Conservation (phyloP, 2,113 vertebrate genomes). For the Chamaetylas fuelleborni region DNA sequence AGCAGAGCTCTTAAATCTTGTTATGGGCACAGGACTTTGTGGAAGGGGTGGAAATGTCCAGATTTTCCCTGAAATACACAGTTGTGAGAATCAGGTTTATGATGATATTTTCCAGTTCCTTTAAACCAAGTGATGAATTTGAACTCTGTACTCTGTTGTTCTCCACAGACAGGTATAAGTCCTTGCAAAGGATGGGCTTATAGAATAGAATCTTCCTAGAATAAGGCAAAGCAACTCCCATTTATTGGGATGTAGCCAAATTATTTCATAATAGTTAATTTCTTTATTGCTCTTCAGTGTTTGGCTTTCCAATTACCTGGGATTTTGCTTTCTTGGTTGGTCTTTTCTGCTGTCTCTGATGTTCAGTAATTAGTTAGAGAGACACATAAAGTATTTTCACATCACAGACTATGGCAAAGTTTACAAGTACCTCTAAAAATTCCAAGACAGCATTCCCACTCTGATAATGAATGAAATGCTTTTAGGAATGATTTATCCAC, state of each 20-base stretch:
- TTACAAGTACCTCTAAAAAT: neutral
- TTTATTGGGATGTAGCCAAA: neutral
- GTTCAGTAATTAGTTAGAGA: neutral
- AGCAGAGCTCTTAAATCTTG: neutral
- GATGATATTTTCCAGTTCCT: neutral
- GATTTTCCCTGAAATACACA: neutral
- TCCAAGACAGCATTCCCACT: neutral
- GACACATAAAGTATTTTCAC: neutral
- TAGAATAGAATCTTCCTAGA: neutral
- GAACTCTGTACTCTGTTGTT: neutral
- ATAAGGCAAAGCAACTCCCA: neutral
- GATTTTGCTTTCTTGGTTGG: neutral
- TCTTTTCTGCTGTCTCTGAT: neutral
- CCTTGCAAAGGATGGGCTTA: neutral
- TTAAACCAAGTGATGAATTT: neutral
- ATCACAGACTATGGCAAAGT: neutral
- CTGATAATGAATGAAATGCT: neutral
- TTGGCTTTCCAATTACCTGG: neutral
- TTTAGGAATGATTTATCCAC: neutral
- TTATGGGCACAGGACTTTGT: neutral
- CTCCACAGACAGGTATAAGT: rapidly evolving
- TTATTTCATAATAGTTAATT: neutral
- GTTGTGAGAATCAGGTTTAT: neutral
- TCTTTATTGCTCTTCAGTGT: neutral
- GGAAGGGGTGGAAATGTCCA: neutral